Base-by-base conservation (phyloP, 2,888 invertebrate genomes). In the Ennomos erosarius region DNA sequence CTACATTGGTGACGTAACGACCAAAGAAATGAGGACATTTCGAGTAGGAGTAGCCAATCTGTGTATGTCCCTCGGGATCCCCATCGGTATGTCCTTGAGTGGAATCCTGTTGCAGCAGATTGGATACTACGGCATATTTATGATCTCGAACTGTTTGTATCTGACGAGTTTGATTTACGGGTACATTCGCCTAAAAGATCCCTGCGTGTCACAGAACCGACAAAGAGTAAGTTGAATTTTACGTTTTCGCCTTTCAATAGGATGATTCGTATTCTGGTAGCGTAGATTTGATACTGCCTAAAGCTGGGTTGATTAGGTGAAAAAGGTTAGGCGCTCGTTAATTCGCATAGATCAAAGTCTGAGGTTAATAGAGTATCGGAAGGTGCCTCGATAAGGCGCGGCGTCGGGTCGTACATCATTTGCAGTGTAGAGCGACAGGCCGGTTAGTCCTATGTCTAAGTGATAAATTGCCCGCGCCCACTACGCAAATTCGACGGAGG, bases 1-100 rank as follows among this genome's bases (percentile, higher is more conserved):
- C 75, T 95, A 95, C 76, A 92, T 95, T 40, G 93, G 94, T 72
- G 94, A 94, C 71, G 92, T 94, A 61, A 93, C 94, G 1, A 91
- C 91, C 33, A 90, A 92, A 68, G 92, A 94, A 76, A 93, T 92
- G 75, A 93, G 95, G 74, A 95, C 95, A 65, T 87, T 93, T 64
- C 81, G 95, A 75, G 93, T 95, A 60, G 94, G 94, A 55, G 92
- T 95, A 45, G 90, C 94, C 59, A 94, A 95, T 79, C 87, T 94
- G 63, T 94, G 94, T 80, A 91, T 93, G 79, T 94, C 94, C 58
- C 80, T 94, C n/a, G 94, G 94, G 34, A 93, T 93, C 63, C 93
- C 94, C 10, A 73, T 94, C 37, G 95, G 94, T 12, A 93, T 94
- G 79, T 92, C 93, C 16, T 71, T 93, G 26, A 94, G 94, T 65